Evolutionary conservation across 2,797 vertebrate genomes (phyloP), one percentile per base, ranked within the genome.

Genomic region (Onychomys arenicola): DNA sequence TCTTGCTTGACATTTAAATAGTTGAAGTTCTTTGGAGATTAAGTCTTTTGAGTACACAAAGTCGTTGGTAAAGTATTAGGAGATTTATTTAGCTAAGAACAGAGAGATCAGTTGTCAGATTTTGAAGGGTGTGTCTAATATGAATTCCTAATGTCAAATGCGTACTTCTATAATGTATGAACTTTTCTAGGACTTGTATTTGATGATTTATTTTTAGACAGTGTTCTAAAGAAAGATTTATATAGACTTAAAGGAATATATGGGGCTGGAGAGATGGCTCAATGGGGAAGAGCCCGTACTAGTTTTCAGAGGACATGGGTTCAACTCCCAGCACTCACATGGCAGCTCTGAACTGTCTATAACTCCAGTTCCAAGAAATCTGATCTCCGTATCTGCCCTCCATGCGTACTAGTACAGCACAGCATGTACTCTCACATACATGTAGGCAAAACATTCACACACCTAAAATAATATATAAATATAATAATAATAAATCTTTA

Each of bases 151-250:
- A 59, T 94, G 4, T 95, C 34, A 83, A 7, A 46, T 92, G 34
- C 88, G 32, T 80, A 65, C 40, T 95, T 90, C 61, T 93, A 85
- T 75, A 83, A 90, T 65, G 13, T 83, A 17, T 75, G 61, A 81
- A 40, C 17, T 85, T 97, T 83, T 80, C 43, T 80, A 91, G 40
- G 89, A 43, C 37, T 63, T 95, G 37, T 80, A 94, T 32, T 92
- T 52, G 23, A 37, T 95, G 40, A 94, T 75, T 89, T 90, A 77
- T 93, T 96, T 88, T 96, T 95, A 95, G 52, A 40, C 29, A 67
- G 17, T 87, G 11, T 95, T 96, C 71, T 19, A 86, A 77, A 69
- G 59, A 89, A 78, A 65, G 76, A 75, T 85, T 83, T 69, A 43
- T 78, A 27, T 93, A 57, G 43, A 27, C 52, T 90, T 89, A 78